These are phyloP conservation scores for Xenentodon cancila DNA, from an alignment of 2,797 vertebrate genomes.

Conservation along the genomic window DNA sequence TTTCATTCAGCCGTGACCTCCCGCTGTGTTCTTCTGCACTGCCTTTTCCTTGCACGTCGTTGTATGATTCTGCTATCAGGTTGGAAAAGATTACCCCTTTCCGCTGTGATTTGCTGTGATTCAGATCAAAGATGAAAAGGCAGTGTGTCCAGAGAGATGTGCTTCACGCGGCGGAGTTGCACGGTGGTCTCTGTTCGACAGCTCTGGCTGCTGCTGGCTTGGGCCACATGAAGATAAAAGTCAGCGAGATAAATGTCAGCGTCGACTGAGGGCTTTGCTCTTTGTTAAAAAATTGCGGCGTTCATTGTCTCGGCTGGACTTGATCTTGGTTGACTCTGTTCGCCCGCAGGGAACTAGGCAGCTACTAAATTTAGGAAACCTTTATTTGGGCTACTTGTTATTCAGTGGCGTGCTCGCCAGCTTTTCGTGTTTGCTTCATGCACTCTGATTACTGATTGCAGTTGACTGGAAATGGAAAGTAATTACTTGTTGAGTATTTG, in stretches of 20 bases:
- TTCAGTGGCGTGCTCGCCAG: slow-evolving; percentile 36
- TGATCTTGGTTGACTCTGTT: slow-evolving; percentile 36
- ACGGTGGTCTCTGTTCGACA: slow-evolving; percentile 28
- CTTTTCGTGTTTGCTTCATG: slow-evolving; percentile 44
- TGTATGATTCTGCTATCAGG: slow-evolving; percentile 67
- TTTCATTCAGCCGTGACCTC: slow-evolving; percentile 56
- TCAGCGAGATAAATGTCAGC: slow-evolving; percentile 34
- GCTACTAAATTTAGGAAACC: slow-evolving; percentile 37
- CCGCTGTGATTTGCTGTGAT: slow-evolving; percentile 54
- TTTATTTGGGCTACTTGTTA: slow-evolving; percentile 48
- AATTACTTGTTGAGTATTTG: slow-evolving; percentile 38
- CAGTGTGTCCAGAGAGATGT: slow-evolving; percentile 21
- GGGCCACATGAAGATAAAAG: slow-evolving; percentile 58
- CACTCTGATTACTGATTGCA: slow-evolving; percentile 58
- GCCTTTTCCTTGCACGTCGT: slow-evolving; percentile 38
- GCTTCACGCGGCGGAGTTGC: slow-evolving; percentile 15
- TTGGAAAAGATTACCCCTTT: slow-evolving; percentile 57
- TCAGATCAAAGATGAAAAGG: slow-evolving; percentile 52
- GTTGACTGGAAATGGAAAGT: slow-evolving; percentile 45
- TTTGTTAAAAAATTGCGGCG: slow-evolving; percentile 17
- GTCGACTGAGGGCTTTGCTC: slow-evolving; percentile 32
- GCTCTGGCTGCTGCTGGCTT: slow-evolving; percentile 32
- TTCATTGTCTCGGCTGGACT: slow-evolving; percentile 40
- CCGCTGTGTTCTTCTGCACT: slow-evolving; percentile 43
- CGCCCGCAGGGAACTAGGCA: slow-evolving; percentile 30